Evolutionary conservation across 2,113 vertebrate genomes (phyloP).

Genomic region (Pseudonaja textilis): DNA sequence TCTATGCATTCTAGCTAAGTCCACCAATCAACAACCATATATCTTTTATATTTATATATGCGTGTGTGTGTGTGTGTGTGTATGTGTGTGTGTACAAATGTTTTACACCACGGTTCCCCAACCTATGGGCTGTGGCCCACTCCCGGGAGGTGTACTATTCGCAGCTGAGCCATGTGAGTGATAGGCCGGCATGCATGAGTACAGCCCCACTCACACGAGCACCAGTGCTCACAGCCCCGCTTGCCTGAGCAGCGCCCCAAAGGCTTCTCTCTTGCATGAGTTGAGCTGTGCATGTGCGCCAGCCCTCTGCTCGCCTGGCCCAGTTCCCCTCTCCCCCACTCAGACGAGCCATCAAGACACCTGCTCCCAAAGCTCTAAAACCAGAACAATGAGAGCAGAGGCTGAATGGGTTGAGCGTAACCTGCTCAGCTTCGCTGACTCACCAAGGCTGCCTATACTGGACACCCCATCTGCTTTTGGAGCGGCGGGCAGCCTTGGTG

Average conservation of each 20-base stretch:
- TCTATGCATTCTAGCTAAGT: neutral
- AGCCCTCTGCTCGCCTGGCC: rapidly evolving
- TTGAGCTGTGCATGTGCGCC: neutral
- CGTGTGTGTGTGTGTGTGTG: neutral
- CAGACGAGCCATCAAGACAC: neutral
- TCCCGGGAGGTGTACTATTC: neutral
- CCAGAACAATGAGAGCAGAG: neutral
- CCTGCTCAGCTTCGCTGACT: neutral
- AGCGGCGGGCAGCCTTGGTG: neutral
- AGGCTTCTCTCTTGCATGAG: neutral
- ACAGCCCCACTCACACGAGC: too few species aligned
- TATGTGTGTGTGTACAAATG: neutral
- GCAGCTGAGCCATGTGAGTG: neutral
- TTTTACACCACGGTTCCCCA: neutral
- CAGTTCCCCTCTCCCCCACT: neutral
- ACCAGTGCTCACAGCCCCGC: neutral
- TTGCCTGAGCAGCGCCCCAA: neutral
- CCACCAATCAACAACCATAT: neutral
- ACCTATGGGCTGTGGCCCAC: neutral
- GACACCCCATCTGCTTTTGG: neutral
- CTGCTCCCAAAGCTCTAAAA: neutral
- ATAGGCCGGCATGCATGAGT: neutral
- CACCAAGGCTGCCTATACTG: neutral
- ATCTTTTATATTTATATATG: neutral
- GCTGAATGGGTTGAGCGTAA: neutral